Evolutionary conservation across 2,888 invertebrate species (phyloP).

Genomic region (Cynaeus angustus): DNA sequence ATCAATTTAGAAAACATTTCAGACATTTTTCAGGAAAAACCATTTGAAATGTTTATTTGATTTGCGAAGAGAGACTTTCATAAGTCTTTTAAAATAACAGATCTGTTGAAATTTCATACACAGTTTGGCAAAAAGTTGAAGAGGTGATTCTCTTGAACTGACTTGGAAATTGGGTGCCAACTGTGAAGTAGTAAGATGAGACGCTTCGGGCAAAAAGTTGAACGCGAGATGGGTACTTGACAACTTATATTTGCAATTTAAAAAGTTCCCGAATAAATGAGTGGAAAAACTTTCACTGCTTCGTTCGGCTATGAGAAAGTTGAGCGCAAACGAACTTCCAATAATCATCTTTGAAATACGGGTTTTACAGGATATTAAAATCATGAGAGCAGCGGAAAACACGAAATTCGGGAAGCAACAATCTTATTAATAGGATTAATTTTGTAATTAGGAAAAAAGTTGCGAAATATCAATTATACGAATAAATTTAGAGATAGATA

Average conservation of each 20-base stretch:
- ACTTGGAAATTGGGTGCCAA: constrained; percentile 55
- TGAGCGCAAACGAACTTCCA: constrained; percentile 25
- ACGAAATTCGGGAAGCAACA: not conserved
- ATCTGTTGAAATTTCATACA: constrained; percentile 44
- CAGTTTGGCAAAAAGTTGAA: constrained; percentile 49
- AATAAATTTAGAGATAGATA: no score
- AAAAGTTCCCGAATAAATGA: constrained; percentile 53
- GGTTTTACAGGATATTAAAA: constrained; percentile 27
- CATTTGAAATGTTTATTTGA: constrained; percentile 42
- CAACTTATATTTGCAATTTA: constrained; percentile 54
- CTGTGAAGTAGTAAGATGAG: constrained; percentile 51
- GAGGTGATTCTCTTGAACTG: constrained; percentile 54
- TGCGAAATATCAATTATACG: no score
- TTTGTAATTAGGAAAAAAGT: no score
- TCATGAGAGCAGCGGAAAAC: not conserved
- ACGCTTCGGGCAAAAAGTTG: constrained; percentile 50
- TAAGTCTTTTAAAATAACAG: constrained; percentile 47
- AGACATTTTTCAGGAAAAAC: constrained; percentile 28
- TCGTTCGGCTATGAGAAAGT: constrained; percentile 1
- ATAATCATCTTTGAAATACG: constrained; percentile 10
- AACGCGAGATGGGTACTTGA: constrained; percentile 50
- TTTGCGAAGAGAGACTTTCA: constrained; percentile 35
- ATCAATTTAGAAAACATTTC: constrained; percentile 37
- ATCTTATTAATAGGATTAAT: no score
- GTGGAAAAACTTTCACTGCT: constrained; percentile 49